Evolutionary conservation across 2,113 vertebrate genomes (phyloP).

Genomic region (Macquaria australasica): DNA sequence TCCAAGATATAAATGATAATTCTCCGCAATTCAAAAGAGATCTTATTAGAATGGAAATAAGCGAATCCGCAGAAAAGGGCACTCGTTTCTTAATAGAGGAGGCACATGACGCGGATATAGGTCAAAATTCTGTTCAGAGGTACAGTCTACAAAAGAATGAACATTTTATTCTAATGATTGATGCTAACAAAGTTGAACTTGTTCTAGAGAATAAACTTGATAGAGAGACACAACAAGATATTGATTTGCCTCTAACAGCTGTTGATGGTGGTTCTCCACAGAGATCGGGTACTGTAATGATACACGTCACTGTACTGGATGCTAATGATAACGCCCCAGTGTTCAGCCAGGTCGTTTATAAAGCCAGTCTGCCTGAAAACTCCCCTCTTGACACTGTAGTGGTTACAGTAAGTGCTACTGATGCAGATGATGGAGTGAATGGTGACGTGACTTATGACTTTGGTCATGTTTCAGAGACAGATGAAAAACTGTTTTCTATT

Average conservation of each 20-base stretch:
- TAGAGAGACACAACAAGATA: background rate
- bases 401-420: constrained; percentile 2
- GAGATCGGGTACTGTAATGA: constrained; percentile 73
- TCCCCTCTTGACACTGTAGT: background rate
- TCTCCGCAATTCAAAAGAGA: background rate
- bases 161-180: background rate
- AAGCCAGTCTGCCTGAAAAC: constrained; percentile 26
- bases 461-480: constrained; percentile 28
- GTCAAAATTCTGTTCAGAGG: constrained; percentile 4
- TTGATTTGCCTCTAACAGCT: background rate
- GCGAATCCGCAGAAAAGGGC: background rate
- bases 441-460: constrained; percentile 24
- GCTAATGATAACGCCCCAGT: constrained; percentile 86
- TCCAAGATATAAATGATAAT: constrained; percentile 6
- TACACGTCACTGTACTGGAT: constrained; percentile 82
- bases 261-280: constrained; percentile 76
- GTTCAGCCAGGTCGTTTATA: constrained; percentile 13
- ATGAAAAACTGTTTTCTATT: constrained; percentile 35
- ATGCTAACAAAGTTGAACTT: background rate
- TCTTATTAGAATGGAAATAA: background rate
- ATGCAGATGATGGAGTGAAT: constrained; percentile 24
- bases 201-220: constrained; percentile 1
- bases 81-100: constrained; percentile 2
- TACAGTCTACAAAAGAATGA: background rate
- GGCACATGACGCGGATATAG: background rate